phyloP scores from a whole-genome alignment of 1,140 invertebrate species.

The Sweltsa coloradensis region DNA sequence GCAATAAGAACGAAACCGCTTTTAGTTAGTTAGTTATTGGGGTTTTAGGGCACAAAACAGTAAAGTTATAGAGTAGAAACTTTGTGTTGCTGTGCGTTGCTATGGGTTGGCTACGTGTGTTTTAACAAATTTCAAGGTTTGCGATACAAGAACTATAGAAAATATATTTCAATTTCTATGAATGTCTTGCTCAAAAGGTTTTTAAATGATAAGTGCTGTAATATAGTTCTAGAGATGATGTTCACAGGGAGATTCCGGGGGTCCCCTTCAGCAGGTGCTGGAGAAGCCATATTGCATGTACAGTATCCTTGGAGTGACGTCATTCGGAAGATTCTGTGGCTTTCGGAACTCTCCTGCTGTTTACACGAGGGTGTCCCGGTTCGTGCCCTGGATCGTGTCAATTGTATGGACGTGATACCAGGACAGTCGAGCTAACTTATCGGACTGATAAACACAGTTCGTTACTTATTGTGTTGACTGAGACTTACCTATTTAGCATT shows the following conservation, averaged over 20 bases:
- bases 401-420: slow-evolving; percentile 24
- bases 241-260: slow-evolving; percentile 49
- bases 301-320: slow-evolving; percentile 45
- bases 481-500: no score
- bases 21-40: background rate
- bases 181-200: background rate
- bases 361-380: slow-evolving; percentile 33
- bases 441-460: no score
- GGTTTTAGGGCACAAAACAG: no score
- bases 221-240: background rate
- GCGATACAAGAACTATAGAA: background rate
- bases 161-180: background rate
- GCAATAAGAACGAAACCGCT: background rate
- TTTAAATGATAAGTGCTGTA: background rate
- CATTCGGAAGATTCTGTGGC: slow-evolving; percentile 33
- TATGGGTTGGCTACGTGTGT: no score
- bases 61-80: no score
- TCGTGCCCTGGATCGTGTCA: slow-evolving; percentile 36
- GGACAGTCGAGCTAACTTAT: no score
- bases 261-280: slow-evolving; percentile 37
- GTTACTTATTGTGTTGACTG: no score
- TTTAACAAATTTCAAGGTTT: background rate
- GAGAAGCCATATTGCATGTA: slow-evolving; percentile 38
- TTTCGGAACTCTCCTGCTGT: slow-evolving; percentile 31
- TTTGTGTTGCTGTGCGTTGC: no score